phyloP scores from a whole-genome alignment of 2,888 invertebrate genomes.

The Lycaena phlaeas region DNA sequence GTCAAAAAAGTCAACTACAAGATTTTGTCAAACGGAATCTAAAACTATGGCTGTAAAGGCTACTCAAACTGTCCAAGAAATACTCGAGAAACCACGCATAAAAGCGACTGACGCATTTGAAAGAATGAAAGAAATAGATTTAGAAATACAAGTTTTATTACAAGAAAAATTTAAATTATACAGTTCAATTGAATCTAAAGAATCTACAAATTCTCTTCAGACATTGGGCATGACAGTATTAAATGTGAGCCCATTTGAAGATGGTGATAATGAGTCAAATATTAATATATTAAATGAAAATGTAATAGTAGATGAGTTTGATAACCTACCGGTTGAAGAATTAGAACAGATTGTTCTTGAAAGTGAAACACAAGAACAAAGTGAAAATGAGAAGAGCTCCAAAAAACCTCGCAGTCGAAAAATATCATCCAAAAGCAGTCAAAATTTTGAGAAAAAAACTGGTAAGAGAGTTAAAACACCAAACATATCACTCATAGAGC shows the following conservation, averaged over 20 bases:
- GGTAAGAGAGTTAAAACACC: slow-evolving; percentile 39
- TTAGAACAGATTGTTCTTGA: slow-evolving; percentile 55
- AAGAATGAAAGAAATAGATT: slow-evolving; percentile 75
- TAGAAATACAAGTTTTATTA: slow-evolving; percentile 69
- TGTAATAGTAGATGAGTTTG: slow-evolving; percentile 48
- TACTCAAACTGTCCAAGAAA: slow-evolving; percentile 40
- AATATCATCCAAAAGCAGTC: slow-evolving; percentile 25
- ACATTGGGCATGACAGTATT: slow-evolving; percentile 57
- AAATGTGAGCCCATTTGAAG: slow-evolving; percentile 36
- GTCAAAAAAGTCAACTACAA: slow-evolving; percentile 24
- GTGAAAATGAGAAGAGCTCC: slow-evolving; percentile 22
- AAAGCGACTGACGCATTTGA: slow-evolving; percentile 51
- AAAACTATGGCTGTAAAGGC: slow-evolving; percentile 27
- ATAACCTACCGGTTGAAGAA: slow-evolving; percentile 55
- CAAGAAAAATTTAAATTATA: slow-evolving; percentile 74
- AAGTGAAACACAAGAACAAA: slow-evolving; percentile 26
- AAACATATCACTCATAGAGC: slow-evolving; percentile 57
- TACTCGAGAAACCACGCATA: slow-evolving; percentile 21
- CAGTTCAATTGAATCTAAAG: slow-evolving; percentile 57
- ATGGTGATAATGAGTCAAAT: slow-evolving; percentile 23
- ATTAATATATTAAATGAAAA: slow-evolving; percentile 30
- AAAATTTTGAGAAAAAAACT: slow-evolving; percentile 29
- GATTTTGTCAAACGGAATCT: slow-evolving; percentile 37
- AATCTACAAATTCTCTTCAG: slow-evolving; percentile 35
- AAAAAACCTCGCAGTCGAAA: slow-evolving; percentile 32